phyloP scores from a whole-genome alignment of 2,888 invertebrate genomes.

The Sipha maydis region DNA sequence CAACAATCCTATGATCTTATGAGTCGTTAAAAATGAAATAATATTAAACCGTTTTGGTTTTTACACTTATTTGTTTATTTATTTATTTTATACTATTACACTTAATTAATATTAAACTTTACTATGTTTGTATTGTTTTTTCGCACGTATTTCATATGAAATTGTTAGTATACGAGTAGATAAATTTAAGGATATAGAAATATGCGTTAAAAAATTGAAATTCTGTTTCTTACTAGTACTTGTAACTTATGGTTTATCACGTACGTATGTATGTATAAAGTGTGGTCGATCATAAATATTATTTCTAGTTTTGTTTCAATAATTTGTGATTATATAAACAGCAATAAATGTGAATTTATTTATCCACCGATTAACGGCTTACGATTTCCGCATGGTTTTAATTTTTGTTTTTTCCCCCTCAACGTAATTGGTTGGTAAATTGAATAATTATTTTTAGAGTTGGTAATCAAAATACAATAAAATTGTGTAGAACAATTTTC shows the following conservation, averaged over 20 bases:
- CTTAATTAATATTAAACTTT: too few species aligned
- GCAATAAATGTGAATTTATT: slow-evolving; percentile 18
- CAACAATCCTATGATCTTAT: not conserved
- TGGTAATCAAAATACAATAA: too few species aligned
- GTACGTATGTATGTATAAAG: not conserved
- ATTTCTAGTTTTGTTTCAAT: too few species aligned
- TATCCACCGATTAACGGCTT: not conserved
- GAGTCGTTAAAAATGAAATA: slow-evolving; percentile 21
- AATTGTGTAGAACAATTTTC: too few species aligned
- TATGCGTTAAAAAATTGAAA: not conserved
- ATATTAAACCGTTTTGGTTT: slow-evolving; percentile 7
- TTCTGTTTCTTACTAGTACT: not conserved
- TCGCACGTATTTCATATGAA: not conserved
- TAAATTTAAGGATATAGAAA: not conserved
- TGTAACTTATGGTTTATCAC: slow-evolving; percentile 10
- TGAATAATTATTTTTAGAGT: too few species aligned
- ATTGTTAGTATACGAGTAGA: not conserved
- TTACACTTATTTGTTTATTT: not conserved
- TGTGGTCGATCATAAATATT: too few species aligned
- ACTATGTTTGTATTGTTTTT: too few species aligned
- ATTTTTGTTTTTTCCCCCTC: too few species aligned
- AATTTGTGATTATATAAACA: not conserved
- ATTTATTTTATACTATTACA: not conserved
- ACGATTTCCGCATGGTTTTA: not conserved
- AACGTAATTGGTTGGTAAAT: too few species aligned